Evolutionary conservation across 2,113 vertebrate species (phyloP), one percentile per base, ranked within the genome.

Genomic region (Uria aalge): DNA sequence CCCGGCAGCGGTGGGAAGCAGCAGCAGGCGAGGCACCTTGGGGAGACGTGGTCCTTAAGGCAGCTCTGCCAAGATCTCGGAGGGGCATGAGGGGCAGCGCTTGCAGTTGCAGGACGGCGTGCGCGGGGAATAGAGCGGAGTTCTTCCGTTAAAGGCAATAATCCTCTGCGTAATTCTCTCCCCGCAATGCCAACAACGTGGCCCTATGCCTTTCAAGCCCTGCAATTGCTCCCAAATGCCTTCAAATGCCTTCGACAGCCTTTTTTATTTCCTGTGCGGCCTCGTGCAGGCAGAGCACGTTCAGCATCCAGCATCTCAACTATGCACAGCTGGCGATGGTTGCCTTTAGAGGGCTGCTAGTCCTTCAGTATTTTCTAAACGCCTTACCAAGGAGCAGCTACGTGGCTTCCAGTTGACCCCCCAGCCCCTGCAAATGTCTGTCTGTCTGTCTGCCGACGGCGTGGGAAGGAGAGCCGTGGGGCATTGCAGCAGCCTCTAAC

Each of bases 281-380:
- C 81, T 88, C 3, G 4, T 6, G 17, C 67, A 57, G 50, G 47
- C 55, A 92, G n/a, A 92, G 34, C 22, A 3, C 3, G 0, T 21
- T 50, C 59, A 9, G 50, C 76, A 5, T 15, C 18, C 11, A 19
- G 38, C 50, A 19, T 15, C 59, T 73, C 30, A 3, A 3, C 63
- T 52, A 6, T 69, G 6, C 52, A 2, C 47, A 36, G n/a, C 26
- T 56, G 14, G 24, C 0, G 0, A 23, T 11, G 36, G 52, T 22
- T 71, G 55, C 43, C 43, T 76, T 41, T 23, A 19, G 29, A 50
- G 41, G 5, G 72, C 60, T 64, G 43, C 73, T 48, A 29, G 62
- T 81, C 36, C 50, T 57, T 23, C 43, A 5, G 6, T 9, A 1
- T 22, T 27, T 64, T 82, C 53, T 7, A 19, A 56, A 20, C 0